Evolutionary conservation across 2,888 invertebrate genomes (phyloP).

Genomic region (Bimastos eiseni): DNA sequence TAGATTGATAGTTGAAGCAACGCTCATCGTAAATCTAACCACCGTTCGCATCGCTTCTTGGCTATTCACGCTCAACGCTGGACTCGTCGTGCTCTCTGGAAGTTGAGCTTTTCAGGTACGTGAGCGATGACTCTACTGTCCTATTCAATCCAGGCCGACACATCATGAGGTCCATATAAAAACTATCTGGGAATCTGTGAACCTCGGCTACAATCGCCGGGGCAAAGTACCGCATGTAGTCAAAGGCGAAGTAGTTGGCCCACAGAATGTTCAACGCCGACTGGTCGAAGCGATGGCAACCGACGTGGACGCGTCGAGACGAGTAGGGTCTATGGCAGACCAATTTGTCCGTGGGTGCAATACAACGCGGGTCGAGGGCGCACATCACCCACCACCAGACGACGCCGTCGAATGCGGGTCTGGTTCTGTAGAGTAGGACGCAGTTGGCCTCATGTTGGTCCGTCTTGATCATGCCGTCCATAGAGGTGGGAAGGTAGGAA

Average conservation of each 20-base stretch:
- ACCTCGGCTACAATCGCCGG: neutral
- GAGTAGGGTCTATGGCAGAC: neutral
- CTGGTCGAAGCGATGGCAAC: slow-evolving; percentile 60
- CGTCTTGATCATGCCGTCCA: slow-evolving; percentile 47
- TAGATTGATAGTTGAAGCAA: too few relatives aligned
- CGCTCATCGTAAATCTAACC: too few relatives aligned
- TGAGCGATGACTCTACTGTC: neutral
- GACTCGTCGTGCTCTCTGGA: too few relatives aligned
- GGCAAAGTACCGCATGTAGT: slow-evolving; percentile 47
- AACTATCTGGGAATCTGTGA: neutral
- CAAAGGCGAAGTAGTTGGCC: slow-evolving; percentile 56
- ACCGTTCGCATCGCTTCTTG: too few relatives aligned
- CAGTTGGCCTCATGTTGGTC: slow-evolving; percentile 50
- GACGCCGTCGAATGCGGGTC: slow-evolving; percentile 48
- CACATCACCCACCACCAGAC: slow-evolving; percentile 58
- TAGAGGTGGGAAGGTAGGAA: slow-evolving; percentile 53
- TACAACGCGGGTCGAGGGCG: slow-evolving; percentile 56
- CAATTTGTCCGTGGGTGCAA: slow-evolving; percentile 48
- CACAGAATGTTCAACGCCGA: slow-evolving; percentile 62
- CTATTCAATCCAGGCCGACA: neutral
- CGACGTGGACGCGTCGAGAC: slow-evolving; percentile 44
- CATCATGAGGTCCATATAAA: neutral
- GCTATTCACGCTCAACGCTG: too few relatives aligned
- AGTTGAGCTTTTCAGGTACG: too few relatives aligned
- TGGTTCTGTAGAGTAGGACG: slow-evolving; percentile 56